These are phyloP conservation scores for Drosophila repleta DNA, from an alignment of 1,140 invertebrate genomes.

Conservation along the genomic window DNA sequence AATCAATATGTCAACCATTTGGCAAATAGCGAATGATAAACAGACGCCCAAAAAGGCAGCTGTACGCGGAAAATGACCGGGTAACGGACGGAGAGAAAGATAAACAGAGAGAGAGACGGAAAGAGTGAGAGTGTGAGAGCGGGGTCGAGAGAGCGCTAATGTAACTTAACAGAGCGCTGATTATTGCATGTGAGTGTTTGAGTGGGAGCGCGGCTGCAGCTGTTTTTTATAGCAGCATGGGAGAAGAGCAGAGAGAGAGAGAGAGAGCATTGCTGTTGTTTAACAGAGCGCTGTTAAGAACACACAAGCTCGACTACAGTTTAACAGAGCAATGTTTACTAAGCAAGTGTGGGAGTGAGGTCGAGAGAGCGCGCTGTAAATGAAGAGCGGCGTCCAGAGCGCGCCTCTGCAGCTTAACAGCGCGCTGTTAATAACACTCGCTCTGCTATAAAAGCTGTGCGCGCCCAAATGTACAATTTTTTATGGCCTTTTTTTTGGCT, in stretches of 20 bases:
- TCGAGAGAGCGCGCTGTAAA: background rate
- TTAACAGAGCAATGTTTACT: too few species aligned
- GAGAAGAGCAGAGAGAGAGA: background rate
- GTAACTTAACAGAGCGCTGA: background rate
- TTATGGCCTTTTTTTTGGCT: conserved; percentile 15
- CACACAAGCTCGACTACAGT: too few species aligned
- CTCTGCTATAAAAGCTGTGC: conserved; percentile 64
- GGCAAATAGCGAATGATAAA: conserved; percentile 39
- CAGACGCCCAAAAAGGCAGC: conserved; percentile 24
- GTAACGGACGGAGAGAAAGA: conserved; percentile 39
- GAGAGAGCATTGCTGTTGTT: too few species aligned
- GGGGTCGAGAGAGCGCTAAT: background rate
- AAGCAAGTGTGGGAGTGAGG: background rate
- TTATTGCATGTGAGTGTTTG: too few species aligned
- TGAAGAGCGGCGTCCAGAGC: background rate
- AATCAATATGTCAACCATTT: conserved; percentile 47
- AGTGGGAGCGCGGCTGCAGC: too few species aligned
- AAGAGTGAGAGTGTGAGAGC: background rate
- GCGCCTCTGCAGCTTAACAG: conserved; percentile 12
- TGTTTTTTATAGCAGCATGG: too few species aligned
- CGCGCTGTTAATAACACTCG: conserved; percentile 4
- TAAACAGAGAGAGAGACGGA: conserved; percentile 2
- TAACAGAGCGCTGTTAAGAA: too few species aligned
- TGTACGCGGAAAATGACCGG: conserved; percentile 59
- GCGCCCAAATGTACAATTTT: conserved; percentile 35